A percentile compares a stretch with the other conserved stretches of the same genome.
phyloP scores from a whole-genome alignment of 1,140 invertebrate species.

The Pemphigus obesinymphae region DNA sequence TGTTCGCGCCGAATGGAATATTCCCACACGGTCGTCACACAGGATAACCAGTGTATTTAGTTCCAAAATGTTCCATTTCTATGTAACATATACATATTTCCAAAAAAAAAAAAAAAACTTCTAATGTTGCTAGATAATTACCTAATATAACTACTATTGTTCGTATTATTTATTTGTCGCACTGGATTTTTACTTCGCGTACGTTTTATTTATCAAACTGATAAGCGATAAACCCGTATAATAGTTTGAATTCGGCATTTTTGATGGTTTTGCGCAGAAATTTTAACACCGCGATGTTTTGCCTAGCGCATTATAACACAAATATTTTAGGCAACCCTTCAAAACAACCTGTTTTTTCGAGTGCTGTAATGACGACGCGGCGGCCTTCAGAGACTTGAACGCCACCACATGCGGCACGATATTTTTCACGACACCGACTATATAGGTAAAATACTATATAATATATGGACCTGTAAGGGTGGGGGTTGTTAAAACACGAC shows the following conservation, averaged over 20 bases:
- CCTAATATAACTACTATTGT: no score
- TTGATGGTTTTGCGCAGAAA: no score
- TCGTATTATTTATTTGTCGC: no score
- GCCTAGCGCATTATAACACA: not conserved
- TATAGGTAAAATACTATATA: not conserved
- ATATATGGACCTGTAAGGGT: not conserved
- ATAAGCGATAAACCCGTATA: no score
- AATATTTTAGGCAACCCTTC: conserved; percentile 20
- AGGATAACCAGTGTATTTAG: not conserved
- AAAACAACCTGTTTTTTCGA: not conserved
- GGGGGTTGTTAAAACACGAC: conserved; percentile 22
- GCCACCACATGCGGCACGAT: not conserved
- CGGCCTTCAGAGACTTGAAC: conserved; percentile 38
- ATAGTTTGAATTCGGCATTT: no score
- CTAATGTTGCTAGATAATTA: no score
- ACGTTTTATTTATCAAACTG: no score
- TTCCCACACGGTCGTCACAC: conserved; percentile 3
- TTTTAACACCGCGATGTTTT: not conserved
- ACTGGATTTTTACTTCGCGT: no score
- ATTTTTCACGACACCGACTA: not conserved
- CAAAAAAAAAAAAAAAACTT: no score
- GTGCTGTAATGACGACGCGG: not conserved
- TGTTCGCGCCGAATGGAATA: not conserved
- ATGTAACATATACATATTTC: no score
- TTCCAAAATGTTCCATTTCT: no score